These are phyloP conservation scores for Cavia porcellus DNA, from an alignment of 2,113 vertebrate genomes.

Conservation along the genomic window DNA sequence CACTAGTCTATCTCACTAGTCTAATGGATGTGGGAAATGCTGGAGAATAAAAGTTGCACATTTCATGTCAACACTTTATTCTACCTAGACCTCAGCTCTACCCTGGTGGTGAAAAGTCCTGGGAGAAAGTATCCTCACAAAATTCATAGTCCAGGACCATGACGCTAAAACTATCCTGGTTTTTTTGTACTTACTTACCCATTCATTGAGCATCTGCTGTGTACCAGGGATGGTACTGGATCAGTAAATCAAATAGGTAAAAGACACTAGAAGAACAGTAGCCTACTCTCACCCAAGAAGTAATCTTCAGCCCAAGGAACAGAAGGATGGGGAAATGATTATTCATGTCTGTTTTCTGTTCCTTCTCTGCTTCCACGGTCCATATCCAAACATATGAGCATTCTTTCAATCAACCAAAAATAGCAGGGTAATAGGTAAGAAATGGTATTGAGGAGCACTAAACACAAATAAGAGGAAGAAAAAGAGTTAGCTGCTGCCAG, in stretches of 20 bases:
- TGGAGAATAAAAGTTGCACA: background rate
- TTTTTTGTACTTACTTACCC: background rate
- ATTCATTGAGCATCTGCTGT: background rate
- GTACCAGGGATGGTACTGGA: background rate
- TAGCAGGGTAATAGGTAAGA: background rate
- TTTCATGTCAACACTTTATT: background rate
- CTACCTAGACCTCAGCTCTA: background rate
- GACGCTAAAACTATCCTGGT: background rate
- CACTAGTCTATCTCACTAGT: background rate
- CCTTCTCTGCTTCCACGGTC: background rate
- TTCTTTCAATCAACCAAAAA: background rate
- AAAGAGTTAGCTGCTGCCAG: slow-evolving; percentile 59
- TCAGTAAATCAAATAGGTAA: background rate
- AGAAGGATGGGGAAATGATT: slow-evolving; percentile 35
- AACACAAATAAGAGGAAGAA: slow-evolving; percentile 34
- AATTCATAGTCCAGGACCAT: background rate
- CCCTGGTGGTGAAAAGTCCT: background rate
- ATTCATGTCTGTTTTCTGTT: background rate
- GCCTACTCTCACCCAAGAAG: background rate
- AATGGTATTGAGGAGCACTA: background rate
- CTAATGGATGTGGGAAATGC: background rate
- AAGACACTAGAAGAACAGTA: background rate
- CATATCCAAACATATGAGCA: slow-evolving; percentile 36
- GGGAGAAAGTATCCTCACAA: background rate
- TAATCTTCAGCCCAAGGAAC: background rate